Conservation (phyloP, 2,113 vertebrate genomes). For the Lepidothrix coronata region DNA sequence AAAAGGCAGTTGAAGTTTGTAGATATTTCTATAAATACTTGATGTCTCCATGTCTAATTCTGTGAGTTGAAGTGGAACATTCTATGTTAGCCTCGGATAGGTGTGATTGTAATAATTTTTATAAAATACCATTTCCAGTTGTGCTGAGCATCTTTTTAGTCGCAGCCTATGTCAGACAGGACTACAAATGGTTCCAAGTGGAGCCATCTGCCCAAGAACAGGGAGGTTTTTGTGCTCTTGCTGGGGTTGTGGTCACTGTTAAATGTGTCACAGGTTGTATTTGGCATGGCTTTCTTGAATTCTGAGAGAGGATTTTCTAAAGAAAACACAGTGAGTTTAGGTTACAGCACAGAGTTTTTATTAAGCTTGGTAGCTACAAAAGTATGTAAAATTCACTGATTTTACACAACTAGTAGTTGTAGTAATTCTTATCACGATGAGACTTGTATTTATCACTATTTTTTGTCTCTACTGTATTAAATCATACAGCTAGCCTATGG, state of each 20-base stretch:
- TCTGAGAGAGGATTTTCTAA: not conserved
- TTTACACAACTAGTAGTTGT: not conserved
- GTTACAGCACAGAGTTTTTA: not conserved
- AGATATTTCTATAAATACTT: slow-evolving; percentile 64
- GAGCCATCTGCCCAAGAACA: not conserved
- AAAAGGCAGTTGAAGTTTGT: slow-evolving; percentile 51
- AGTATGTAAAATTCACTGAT: not conserved
- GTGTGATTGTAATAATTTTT: slow-evolving; percentile 41
- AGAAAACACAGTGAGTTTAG: not conserved
- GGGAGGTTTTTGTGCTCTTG: not conserved
- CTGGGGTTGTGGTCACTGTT: not conserved
- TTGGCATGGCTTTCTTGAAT: not conserved
- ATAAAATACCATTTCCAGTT: not conserved
- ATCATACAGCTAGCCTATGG: not conserved
- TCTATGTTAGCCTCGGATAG: slow-evolving; percentile 38
- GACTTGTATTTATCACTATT: not conserved
- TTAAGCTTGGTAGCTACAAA: not conserved
- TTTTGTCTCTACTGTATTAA: not conserved
- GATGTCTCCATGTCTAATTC: slow-evolving; percentile 57
- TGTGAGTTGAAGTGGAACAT: slow-evolving; percentile 61
- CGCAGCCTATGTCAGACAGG: not conserved
- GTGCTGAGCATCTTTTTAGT: not conserved
- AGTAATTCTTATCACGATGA: not conserved
- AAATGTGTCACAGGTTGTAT: not conserved
- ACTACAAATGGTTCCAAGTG: not conserved